phyloP scores from a whole-genome alignment of 2,888 invertebrate species.

The Temnothorax rugatulus region DNA sequence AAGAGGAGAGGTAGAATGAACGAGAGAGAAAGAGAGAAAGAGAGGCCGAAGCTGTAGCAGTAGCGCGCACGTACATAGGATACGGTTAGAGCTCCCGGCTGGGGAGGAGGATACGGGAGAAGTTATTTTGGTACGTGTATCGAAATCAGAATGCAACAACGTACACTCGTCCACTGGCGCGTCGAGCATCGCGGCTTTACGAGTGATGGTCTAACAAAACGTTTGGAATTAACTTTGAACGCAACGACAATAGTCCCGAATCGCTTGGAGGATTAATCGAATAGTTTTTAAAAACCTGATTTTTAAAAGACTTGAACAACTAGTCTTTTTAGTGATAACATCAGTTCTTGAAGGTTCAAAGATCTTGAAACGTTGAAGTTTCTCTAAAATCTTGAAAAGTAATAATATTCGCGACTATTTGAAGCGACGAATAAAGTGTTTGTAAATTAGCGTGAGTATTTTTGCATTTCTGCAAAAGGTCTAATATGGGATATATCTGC shows the following conservation, averaged over 20 bases:
- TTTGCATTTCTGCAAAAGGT: not conserved
- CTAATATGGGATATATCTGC: not conserved
- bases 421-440: not conserved
- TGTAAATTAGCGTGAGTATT: not conserved
- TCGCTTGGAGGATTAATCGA: not conserved
- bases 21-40: slow-evolving; percentile 21
- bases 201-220: slow-evolving; percentile 34
- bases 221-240: not conserved
- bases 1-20: slow-evolving; percentile 25
- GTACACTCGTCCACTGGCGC: slow-evolving; percentile 76
- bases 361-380: not conserved
- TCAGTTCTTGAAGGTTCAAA: not conserved
- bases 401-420: not conserved
- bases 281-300: not conserved
- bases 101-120: slow-evolving; percentile 63
- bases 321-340: not conserved
- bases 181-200: slow-evolving; percentile 62
- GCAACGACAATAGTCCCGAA: not conserved
- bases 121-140: slow-evolving; percentile 81
- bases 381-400: not conserved
- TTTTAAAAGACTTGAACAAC: not conserved
- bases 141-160: slow-evolving; percentile 84
- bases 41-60: slow-evolving; percentile 49
- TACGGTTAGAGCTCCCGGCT: slow-evolving; percentile 53
- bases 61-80: slow-evolving; percentile 66